Conservation (phyloP, 2,888 invertebrate species). For the Mimumesa dahlbomi region DNA sequence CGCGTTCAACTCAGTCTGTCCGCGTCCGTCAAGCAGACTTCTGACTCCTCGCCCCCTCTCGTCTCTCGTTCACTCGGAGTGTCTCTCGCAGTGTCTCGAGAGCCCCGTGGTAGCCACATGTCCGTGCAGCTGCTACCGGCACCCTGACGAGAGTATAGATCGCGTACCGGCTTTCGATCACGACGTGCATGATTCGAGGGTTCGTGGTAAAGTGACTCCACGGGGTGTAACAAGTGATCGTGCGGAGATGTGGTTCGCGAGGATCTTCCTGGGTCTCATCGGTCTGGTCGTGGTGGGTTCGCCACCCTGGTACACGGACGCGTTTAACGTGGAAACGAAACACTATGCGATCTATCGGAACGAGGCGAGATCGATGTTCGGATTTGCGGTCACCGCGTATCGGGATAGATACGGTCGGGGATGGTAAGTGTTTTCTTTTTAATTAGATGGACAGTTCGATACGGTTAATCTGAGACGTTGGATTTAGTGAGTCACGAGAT, state of each 20-base stretch:
- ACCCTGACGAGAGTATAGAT: conserved; percentile 31
- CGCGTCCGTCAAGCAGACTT: conserved; percentile 74
- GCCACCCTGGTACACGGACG: conserved; percentile 56
- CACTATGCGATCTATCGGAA: conserved; percentile 72
- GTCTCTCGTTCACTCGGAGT: not conserved
- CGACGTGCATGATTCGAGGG: conserved; percentile 18
- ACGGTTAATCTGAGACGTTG: too few species aligned
- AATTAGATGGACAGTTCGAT: too few species aligned
- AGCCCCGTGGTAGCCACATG: conserved; percentile 62
- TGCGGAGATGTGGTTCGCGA: conserved; percentile 57
- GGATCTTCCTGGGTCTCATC: conserved; percentile 49
- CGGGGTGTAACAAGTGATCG: conserved; percentile 22
- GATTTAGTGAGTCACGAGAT: too few species aligned
- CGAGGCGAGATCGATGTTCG: conserved; percentile 74
- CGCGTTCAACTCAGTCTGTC: conserved; percentile 72
- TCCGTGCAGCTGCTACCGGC: conserved; percentile 49
- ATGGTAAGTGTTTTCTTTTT: conserved; percentile 71
- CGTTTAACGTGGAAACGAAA: conserved; percentile 76
- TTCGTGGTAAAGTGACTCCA: conserved; percentile 20
- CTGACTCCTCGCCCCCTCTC: conserved; percentile 26
- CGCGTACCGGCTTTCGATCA: conserved; percentile 15
- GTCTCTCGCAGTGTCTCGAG: conserved; percentile 18
- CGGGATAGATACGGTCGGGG: conserved; percentile 71
- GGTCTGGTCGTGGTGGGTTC: conserved; percentile 52
- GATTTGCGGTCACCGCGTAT: conserved; percentile 76